Base-by-base conservation (phyloP, 30 jellyfish, hydroid and myxozoan species). In the Pseudorhiza aurosa region DNA sequence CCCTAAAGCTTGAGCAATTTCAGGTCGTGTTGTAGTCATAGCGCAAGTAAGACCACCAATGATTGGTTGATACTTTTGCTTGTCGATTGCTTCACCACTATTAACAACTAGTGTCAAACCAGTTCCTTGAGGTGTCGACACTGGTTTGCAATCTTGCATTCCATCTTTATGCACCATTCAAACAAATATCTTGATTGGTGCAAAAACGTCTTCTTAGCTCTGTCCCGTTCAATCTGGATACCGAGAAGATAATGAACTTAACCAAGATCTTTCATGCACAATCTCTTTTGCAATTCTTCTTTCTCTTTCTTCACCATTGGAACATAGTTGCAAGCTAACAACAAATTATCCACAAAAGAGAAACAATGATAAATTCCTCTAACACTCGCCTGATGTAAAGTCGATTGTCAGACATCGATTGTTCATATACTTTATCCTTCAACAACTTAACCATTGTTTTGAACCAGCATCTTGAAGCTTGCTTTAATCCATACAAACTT, bases 401-500 rank as follows among this genome's bases (percentile, higher is more conserved):
- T 22, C 85, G 65, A 25, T 42, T 37, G 32, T 81, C 92, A 36
- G 85, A 60, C 46, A 22, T 21, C 29, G 43, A 37, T 67, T 81
- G 85, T 14, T 24, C 68, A 40, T 42, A 63, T 25, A 44, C 75
- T 11, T 33, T 31, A 2, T 79, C 65, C 65, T 62, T 79, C 47
- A 79, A 14, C 25, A 12, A 79, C 14, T 22, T 27, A 46, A 43
- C 77, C 77, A 64, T 81, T 31, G 73, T 67, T 50, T 67, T 42
- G 68, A 33, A 42, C 92, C 92, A 81, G 42, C 93, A 49, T 65
- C 85, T 64, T 31, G 93, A 83, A 2, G 93, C 26, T 51, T 67
- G 93, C 56, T 68, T 81, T 24, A 81, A 57, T 27, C 93, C 87
- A 65, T 81, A 79, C 19, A 81, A 15, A 51, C 86, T 68, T 60